Percentiles rank a stretch among this genome's conserved stretches.
Evolutionary conservation across 1,140 invertebrate genomes (phyloP).

Genomic region (Lethrus apterus): DNA sequence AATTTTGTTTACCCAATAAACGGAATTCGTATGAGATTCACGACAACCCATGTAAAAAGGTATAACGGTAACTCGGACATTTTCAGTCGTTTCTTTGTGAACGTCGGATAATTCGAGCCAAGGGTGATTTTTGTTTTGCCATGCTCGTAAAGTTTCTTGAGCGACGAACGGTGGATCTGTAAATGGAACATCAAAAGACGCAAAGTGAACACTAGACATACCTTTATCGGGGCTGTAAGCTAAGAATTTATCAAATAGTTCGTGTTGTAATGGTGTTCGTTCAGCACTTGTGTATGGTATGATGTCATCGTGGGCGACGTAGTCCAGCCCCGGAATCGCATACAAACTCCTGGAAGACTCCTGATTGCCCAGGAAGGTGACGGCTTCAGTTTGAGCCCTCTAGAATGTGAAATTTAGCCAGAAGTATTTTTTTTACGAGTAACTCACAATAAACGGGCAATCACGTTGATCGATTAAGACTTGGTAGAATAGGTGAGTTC

Average conservation of each 20-base stretch:
- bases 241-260: conserved; percentile 94
- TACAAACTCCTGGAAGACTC: conserved; percentile 89
- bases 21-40: conserved; percentile 77
- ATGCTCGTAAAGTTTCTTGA: conserved; percentile 84
- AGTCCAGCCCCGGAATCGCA: conserved; percentile 92
- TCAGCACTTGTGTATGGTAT: conserved; percentile 78
- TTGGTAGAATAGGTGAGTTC: conserved; percentile 93
- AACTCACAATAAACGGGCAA: conserved; percentile 83
- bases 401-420: conserved; percentile 41
- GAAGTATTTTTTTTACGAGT: neutral
- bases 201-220: conserved; percentile 31
- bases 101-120: conserved; percentile 95
- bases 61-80: conserved; percentile 91
- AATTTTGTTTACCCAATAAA: conserved; percentile 75
- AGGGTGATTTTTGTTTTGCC: conserved; percentile 97
- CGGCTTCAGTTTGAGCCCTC: conserved; percentile 93
- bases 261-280: conserved; percentile 80
- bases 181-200: conserved; percentile 21
- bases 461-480: conserved; percentile 93
- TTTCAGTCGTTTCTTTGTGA: conserved; percentile 96
- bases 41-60: conserved; percentile 96
- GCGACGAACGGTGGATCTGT: conserved; percentile 78
- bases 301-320: conserved; percentile 94
- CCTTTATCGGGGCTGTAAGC: conserved; percentile 70
- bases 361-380: conserved; percentile 95